A percentile compares a stretch with the other conserved stretches of the same genome.
These are phyloP conservation scores for Diplazon laetatorius DNA, from an alignment of 2,888 invertebrate genomes.

Conservation along the genomic window DNA sequence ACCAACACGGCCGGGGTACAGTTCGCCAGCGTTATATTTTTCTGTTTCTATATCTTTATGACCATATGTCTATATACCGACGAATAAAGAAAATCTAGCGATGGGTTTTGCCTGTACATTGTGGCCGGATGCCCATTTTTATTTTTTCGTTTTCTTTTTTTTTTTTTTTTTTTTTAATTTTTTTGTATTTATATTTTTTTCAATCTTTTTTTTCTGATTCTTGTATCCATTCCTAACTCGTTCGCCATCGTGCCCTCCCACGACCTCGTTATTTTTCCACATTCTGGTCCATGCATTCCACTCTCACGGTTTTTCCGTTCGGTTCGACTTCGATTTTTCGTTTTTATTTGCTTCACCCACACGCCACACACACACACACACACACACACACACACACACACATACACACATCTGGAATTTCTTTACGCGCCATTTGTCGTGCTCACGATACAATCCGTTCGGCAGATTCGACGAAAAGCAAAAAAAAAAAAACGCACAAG, in stretches of 20 bases:
- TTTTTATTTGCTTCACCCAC: background rate
- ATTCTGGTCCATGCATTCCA: background rate
- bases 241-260: background rate
- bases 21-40: too few species aligned
- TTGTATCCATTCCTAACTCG: conserved; percentile 32
- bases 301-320: background rate
- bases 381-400: too few species aligned
- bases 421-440: background rate
- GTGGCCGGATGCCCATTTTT: conserved; percentile 50
- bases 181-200: too few species aligned
- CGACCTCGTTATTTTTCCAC: conserved; percentile 7
- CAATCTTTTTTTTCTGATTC: conserved; percentile 52
- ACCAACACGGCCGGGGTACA: too few species aligned
- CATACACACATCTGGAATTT: background rate
- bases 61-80: conserved; percentile 20
- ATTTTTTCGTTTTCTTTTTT: too few species aligned
- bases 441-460: background rate
- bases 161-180: too few species aligned
- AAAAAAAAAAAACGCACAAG: too few species aligned
- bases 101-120: conserved; percentile 41
- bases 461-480: too few species aligned
- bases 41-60: background rate
- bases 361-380: too few species aligned
- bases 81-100: conserved; percentile 40
- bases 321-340: background rate